A percentile compares a stretch with the other conserved stretches of the same genome.
Conservation (phyloP, 2,888 invertebrate genomes). For the Eueremaeus valkanovi region DNA sequence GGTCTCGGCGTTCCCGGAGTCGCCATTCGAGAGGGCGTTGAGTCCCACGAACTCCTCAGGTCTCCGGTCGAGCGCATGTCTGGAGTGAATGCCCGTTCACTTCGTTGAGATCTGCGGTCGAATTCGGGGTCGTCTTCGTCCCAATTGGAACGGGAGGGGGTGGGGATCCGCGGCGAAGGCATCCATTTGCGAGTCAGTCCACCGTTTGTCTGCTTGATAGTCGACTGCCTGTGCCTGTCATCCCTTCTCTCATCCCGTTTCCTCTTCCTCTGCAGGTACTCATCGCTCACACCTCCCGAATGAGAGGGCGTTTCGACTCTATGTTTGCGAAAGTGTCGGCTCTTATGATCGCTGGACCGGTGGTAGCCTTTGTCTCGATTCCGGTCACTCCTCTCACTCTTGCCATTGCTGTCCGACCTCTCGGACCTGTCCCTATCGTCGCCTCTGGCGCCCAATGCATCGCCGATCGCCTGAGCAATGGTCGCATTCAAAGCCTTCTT, state of each 20-base stretch:
- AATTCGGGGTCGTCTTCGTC: slow-evolving; percentile 62
- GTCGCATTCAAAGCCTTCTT: too few relatives aligned
- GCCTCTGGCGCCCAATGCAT: slow-evolving; percentile 3
- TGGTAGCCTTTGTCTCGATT: slow-evolving; percentile 34
- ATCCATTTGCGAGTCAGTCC: background rate
- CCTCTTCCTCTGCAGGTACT: slow-evolving; percentile 68
- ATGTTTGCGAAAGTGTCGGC: slow-evolving; percentile 66
- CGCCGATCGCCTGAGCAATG: too few relatives aligned
- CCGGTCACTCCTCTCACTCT: slow-evolving; percentile 26
- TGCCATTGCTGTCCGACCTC: slow-evolving; percentile 54
- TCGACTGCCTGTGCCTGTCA: slow-evolving; percentile 53
- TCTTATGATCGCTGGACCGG: background rate
- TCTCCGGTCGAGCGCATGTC: background rate
- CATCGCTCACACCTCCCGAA: slow-evolving; percentile 82
- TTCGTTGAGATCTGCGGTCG: slow-evolving; percentile 1
- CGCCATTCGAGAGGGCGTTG: slow-evolving; percentile 6
- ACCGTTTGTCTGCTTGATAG: slow-evolving; percentile 50
- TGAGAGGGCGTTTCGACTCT: slow-evolving; percentile 88
- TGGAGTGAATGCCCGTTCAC: background rate
- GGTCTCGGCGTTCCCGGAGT: slow-evolving; percentile 30
- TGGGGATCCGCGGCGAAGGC: slow-evolving; percentile 52
- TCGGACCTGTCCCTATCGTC: slow-evolving; percentile 22
- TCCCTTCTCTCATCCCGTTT: slow-evolving; percentile 59
- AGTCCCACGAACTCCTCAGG: slow-evolving; percentile 26
- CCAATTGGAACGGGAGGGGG: slow-evolving; percentile 59